Conservation (phyloP, 1,140 invertebrate genomes). For the Bombus pyrosoma region DNA sequence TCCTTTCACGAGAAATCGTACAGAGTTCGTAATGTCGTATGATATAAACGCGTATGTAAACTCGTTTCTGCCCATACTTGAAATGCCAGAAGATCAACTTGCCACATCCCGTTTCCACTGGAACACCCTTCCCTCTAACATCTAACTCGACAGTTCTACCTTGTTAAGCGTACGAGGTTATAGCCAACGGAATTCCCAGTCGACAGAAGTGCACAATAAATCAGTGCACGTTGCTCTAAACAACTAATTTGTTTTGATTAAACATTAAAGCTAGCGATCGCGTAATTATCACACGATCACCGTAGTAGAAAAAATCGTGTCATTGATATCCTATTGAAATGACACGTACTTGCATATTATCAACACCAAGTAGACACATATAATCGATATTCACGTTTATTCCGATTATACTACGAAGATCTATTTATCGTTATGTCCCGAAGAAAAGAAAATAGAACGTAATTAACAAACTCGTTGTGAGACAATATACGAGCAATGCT, state of each 20-base stretch:
- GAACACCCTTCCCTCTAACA: background rate
- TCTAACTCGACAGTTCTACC: constrained; percentile 14
- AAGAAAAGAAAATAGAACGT: constrained; percentile 40
- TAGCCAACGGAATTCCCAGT: background rate
- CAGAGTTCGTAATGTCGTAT: background rate
- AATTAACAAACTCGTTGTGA: constrained; percentile 68
- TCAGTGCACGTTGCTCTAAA: background rate
- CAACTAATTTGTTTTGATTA: constrained; percentile 38
- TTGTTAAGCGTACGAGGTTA: constrained; percentile 4
- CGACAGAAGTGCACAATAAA: constrained; percentile 24
- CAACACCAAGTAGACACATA: constrained; percentile 45
- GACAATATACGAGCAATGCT: constrained; percentile 48
- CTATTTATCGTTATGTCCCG: constrained; percentile 26
- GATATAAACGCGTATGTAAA: background rate
- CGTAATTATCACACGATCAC: background rate
- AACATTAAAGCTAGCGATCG: constrained; percentile 13
- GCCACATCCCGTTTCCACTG: constrained; percentile 10
- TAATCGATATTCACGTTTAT: constrained; percentile 65
- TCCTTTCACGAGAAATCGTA: background rate
- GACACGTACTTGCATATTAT: background rate
- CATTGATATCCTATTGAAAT: constrained; percentile 7
- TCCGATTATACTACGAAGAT: constrained; percentile 63
- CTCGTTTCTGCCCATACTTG: background rate
- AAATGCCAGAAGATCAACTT: background rate
- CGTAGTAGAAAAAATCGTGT: constrained; percentile 20